Percentiles rank a stretch among this genome's conserved stretches.
Evolutionary conservation across 2,113 vertebrate genomes (phyloP).

Genomic region (Chascanopsetta lugubris): DNA sequence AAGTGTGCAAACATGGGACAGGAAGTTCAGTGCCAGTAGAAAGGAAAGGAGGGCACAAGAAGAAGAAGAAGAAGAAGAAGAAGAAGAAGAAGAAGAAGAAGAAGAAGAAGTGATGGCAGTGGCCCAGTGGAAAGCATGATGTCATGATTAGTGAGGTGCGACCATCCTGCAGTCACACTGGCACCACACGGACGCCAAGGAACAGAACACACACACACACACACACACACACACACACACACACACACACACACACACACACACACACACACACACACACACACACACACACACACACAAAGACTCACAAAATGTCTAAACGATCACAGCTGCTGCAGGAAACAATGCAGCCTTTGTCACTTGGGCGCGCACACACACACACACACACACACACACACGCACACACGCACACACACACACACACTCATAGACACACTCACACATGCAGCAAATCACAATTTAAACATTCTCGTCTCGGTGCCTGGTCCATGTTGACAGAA

Average conservation of each 20-base stretch:
- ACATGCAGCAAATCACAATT: not conserved
- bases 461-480: slow-evolving; percentile 12
- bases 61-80: slow-evolving; percentile 37
- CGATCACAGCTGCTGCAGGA: slow-evolving; percentile 60
- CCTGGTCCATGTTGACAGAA: slow-evolving; percentile 8
- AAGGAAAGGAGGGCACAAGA: slow-evolving; percentile 40
- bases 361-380: slow-evolving; percentile 3
- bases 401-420: not conserved
- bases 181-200: slow-evolving; percentile 63
- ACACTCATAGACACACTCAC: too few relatives aligned
- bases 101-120: slow-evolving; percentile 48
- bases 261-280: slow-evolving; percentile 20
- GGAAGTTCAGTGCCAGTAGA: slow-evolving; percentile 55
- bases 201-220: slow-evolving; percentile 25
- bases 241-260: slow-evolving; percentile 21
- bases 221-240: slow-evolving; percentile 21
- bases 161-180: slow-evolving; percentile 71
- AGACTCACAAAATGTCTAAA: slow-evolving; percentile 50
- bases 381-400: not conserved
- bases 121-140: slow-evolving; percentile 75
- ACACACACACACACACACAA: too few relatives aligned
- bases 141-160: slow-evolving; percentile 77
- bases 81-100: slow-evolving; percentile 35
- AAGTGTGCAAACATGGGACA: slow-evolving; percentile 36
- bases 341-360: slow-evolving; percentile 68